Conservation (phyloP, 2,113 vertebrate genomes). For the Tragelaphus scriptus region DNA sequence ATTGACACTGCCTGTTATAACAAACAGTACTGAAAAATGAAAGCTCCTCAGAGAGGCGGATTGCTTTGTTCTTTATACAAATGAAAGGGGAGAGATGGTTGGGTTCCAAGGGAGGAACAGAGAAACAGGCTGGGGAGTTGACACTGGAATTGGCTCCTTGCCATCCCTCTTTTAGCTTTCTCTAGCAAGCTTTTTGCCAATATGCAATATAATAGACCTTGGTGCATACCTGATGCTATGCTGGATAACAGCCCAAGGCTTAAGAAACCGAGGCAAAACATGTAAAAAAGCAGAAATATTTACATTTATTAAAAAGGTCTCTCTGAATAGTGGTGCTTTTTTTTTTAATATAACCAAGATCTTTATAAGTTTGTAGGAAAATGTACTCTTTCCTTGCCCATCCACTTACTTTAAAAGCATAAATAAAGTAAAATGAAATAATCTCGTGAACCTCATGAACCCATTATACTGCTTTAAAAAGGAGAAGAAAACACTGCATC, state of each 20-base stretch:
- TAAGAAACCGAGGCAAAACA: constrained; percentile 61
- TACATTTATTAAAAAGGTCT: constrained; percentile 54
- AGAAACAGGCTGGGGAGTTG: constrained; percentile 65
- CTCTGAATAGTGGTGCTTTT: constrained; percentile 58
- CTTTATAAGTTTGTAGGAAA: constrained; percentile 41
- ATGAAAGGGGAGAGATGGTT: constrained; percentile 67
- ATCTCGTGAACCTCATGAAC: not conserved
- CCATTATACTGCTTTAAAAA: not conserved
- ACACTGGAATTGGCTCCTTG: constrained; percentile 66
- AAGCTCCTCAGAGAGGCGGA: constrained; percentile 64
- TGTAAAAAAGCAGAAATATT: constrained; percentile 64
- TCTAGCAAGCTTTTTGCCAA: constrained; percentile 75
- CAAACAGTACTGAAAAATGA: constrained; percentile 38
- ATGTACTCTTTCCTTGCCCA: not conserved
- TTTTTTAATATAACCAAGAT: not conserved
- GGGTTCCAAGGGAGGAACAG: constrained; percentile 61
- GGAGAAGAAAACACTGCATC: not conserved
- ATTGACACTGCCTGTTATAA: constrained; percentile 58
- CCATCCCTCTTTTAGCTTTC: constrained; percentile 64
- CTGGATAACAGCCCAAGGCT: constrained; percentile 75
- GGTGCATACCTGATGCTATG: constrained; percentile 68
- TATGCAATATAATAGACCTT: constrained; percentile 62
- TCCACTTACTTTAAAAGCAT: not conserved
- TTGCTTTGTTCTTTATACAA: constrained; percentile 66
- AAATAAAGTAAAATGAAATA: constrained; percentile 21